phyloP scores from a whole-genome alignment of 2,888 invertebrate species.

The Coremacera marginata region DNA sequence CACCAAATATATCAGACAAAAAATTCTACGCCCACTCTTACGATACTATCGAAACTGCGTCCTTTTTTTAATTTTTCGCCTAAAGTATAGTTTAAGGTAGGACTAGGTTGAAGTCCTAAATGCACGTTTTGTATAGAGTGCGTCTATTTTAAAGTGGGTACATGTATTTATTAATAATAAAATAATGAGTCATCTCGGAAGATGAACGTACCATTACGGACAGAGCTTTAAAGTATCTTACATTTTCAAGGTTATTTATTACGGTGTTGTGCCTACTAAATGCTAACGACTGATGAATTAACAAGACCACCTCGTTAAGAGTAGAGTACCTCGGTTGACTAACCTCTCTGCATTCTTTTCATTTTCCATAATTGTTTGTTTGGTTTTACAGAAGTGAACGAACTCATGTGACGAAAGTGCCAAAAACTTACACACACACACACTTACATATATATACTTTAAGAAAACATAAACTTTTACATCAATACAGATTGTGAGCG shows the following conservation, averaged over 20 bases:
- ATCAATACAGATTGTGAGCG: background rate
- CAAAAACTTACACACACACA: constrained; percentile 40
- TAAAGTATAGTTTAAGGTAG: too few species aligned
- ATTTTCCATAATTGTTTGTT: constrained; percentile 22
- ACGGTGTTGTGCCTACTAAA: background rate
- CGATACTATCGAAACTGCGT: too few species aligned
- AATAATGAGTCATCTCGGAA: too few species aligned
- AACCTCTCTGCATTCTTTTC: constrained; percentile 25
- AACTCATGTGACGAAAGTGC: constrained; percentile 31
- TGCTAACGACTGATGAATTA: background rate
- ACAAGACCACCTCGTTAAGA: background rate
- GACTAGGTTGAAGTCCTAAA: too few species aligned
- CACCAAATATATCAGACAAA: too few species aligned
- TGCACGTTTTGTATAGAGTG: too few species aligned
- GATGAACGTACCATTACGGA: too few species aligned
- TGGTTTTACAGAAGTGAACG: constrained; percentile 32
- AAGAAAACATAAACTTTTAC: background rate
- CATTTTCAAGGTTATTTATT: background rate
- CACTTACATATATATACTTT: constrained; percentile 25
- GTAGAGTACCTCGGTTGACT: constrained; percentile 11
- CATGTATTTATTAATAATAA: too few species aligned
- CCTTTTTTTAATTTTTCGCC: too few species aligned
- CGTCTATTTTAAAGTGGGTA: too few species aligned
- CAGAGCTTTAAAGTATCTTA: background rate
- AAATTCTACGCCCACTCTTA: too few species aligned